Conservation (phyloP, 2,113 vertebrate genomes). For the Nothocercus nigrocapillus region DNA sequence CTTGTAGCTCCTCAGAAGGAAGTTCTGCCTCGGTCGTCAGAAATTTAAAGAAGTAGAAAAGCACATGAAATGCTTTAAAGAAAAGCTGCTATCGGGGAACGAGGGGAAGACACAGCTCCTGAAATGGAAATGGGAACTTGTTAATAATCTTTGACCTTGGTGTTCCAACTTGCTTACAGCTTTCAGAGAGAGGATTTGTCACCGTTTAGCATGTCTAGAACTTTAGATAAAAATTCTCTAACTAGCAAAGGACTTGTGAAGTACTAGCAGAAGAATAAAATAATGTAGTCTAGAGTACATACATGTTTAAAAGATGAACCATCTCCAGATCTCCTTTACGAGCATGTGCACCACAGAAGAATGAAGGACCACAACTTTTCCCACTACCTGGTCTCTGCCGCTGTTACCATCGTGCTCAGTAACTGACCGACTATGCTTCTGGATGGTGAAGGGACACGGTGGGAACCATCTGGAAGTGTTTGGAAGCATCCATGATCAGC, state of each 20-base stretch:
- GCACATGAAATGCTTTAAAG: not conserved
- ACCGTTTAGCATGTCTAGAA: not conserved
- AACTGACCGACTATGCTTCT: not conserved
- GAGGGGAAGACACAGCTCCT: not conserved
- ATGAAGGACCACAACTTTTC: not conserved
- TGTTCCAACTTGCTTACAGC: not conserved
- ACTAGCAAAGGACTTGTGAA: not conserved
- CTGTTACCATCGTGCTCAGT: too few species aligned
- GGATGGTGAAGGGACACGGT: fast-evolving
- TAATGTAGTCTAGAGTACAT: not conserved
- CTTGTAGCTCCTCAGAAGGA: not conserved
- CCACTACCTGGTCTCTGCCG: fast-evolving
- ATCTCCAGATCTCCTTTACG: not conserved
- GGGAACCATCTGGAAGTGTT: fast-evolving
- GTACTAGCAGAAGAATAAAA: not conserved
- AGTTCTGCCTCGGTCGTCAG: not conserved
- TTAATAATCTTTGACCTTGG: not conserved
- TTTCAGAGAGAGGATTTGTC: not conserved
- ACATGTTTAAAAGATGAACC: not conserved
- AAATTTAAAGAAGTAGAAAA: not conserved
- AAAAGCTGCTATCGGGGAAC: not conserved
- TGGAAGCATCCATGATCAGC: too few species aligned
- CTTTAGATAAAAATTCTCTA: not conserved
- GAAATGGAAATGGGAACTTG: not conserved
- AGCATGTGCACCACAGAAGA: not conserved